Conservation (phyloP, 1,140 invertebrate species). For the Halictus rubicundus region DNA sequence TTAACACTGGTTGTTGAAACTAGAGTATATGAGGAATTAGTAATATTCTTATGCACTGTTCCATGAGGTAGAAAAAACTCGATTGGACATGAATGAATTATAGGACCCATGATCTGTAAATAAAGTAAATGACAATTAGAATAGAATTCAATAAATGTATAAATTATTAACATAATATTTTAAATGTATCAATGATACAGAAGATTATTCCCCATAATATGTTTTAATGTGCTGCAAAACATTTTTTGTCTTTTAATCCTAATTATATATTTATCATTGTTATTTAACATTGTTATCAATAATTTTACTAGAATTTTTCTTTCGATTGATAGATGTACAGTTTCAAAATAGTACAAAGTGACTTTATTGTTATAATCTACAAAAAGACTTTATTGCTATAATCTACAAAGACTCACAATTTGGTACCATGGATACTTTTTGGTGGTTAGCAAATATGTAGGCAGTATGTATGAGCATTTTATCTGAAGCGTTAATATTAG, state of each 20-base stretch:
- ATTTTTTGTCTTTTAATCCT: not conserved
- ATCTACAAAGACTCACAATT: not conserved
- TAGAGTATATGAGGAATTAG: conserved; percentile 8
- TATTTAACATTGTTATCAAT: not conserved
- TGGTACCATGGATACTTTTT: not conserved
- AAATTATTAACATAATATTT: not conserved
- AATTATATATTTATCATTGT: not conserved
- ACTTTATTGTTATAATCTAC: too few species aligned
- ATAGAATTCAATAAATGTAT: not conserved
- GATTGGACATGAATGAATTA: conserved; percentile 80
- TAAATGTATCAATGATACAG: not conserved
- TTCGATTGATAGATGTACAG: too few species aligned
- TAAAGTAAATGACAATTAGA: conserved; percentile 39
- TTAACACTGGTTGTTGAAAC: conserved; percentile 63
- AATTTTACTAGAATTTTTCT: too few species aligned
- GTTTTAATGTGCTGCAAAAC: not conserved
- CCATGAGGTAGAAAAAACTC: conserved; percentile 64
- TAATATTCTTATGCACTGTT: conserved; percentile 20
- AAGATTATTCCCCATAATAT: not conserved
- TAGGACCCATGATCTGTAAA: conserved; percentile 73
- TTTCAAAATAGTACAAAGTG: too few species aligned
- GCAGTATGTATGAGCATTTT: not conserved
- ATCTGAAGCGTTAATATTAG: not conserved
- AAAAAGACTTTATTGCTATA: too few species aligned
- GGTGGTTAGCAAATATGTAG: not conserved